phyloP scores from a whole-genome alignment of 2,113 vertebrate species.

The Ciconia boyciana region DNA sequence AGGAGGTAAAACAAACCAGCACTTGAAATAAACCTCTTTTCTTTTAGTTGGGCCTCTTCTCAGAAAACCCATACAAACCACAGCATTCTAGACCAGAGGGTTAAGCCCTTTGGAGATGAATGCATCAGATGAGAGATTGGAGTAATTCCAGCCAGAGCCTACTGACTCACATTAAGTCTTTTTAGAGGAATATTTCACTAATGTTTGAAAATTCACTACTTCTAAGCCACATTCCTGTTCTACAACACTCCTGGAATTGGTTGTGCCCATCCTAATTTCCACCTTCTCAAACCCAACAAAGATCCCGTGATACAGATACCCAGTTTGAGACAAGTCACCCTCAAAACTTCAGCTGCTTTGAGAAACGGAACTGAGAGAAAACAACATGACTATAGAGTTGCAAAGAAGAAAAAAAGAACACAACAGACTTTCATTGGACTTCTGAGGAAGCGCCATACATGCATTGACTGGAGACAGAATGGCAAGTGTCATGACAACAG shows the following conservation, averaged over 20 bases:
- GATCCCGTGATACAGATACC: not conserved
- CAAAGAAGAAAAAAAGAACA: not conserved
- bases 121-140: not conserved
- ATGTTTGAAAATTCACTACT: not conserved
- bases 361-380: not conserved
- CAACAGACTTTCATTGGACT: not conserved
- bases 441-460: not conserved
- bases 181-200: not conserved
- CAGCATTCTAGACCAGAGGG: not conserved
- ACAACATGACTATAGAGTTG: not conserved
- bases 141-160: not conserved
- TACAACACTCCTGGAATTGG: not conserved
- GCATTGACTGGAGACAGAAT: not conserved
- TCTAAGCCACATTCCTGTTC: not conserved
- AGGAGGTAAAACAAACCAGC: not conserved
- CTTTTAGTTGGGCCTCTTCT: not conserved
- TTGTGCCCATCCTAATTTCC: not conserved
- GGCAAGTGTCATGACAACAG: not conserved
- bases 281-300: not conserved
- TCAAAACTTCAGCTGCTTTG: slow-evolving; percentile 38
- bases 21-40: not conserved
- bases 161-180: not conserved
- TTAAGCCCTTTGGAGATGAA: not conserved
- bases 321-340: not conserved
- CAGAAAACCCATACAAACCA: not conserved